These are phyloP conservation scores for Cyclina sinensis DNA, from an alignment of 1,140 invertebrate genomes.

Conservation along the genomic window DNA sequence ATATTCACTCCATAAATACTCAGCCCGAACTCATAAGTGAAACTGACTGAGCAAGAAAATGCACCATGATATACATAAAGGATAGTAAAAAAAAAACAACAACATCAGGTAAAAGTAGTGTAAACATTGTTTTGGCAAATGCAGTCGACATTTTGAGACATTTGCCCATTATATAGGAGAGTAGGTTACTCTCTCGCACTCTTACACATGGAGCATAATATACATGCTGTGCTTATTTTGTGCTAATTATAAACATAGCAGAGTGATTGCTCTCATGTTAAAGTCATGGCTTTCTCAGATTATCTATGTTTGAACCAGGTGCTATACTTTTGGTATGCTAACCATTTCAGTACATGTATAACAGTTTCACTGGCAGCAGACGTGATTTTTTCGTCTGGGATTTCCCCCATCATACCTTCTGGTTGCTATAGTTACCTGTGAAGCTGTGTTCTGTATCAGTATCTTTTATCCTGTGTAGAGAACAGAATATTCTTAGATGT, in stretches of 20 bases:
- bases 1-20: slow-evolving; percentile 21
- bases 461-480: slow-evolving; percentile 55
- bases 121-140: slow-evolving; percentile 44
- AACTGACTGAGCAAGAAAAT: neutral
- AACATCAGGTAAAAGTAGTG: slow-evolving; percentile 44
- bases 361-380: slow-evolving; percentile 8
- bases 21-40: neutral
- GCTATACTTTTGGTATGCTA: slow-evolving; percentile 54
- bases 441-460: slow-evolving; percentile 43
- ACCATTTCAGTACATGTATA: slow-evolving; percentile 61
- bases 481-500: no score
- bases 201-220: slow-evolving; percentile 41
- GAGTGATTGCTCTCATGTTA: neutral
- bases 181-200: slow-evolving; percentile 36
- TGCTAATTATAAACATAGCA: slow-evolving; percentile 64
- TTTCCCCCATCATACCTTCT: slow-evolving; percentile 40
- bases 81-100: slow-evolving; percentile 12
- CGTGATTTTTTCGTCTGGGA: slow-evolving; percentile 30
- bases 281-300: slow-evolving; percentile 10
- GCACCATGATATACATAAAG: slow-evolving; percentile 30
- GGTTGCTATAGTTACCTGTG: slow-evolving; percentile 33
- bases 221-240: slow-evolving; percentile 42
- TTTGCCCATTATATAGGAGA: slow-evolving; percentile 37
- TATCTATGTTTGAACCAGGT: slow-evolving; percentile 49
- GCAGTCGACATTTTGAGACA: slow-evolving; percentile 43